A percentile compares a stretch with the other conserved stretches of the same genome.
phyloP scores from a whole-genome alignment of 1,140 invertebrate genomes.

The Papilio machaon region DNA sequence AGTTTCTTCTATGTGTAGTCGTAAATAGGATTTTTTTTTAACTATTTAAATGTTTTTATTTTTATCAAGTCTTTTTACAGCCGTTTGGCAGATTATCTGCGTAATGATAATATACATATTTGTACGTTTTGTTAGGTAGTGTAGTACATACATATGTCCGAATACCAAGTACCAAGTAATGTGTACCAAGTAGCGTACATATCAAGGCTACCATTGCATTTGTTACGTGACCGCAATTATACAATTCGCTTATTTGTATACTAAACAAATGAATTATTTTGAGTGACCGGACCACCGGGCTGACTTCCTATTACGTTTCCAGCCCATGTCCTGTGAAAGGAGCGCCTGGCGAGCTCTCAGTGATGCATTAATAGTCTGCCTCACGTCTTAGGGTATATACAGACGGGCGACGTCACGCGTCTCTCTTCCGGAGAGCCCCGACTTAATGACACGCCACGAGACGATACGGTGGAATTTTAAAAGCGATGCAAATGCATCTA shows the following conservation, averaged over 20 bases:
- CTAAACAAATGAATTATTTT: conserved; percentile 29
- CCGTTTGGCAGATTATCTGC: background rate
- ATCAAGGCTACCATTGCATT: background rate
- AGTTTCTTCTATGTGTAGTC: too few relatives aligned
- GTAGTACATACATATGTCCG: background rate
- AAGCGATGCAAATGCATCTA: conserved; percentile 53
- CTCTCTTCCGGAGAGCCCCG: conserved; percentile 59
- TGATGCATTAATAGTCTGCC: conserved; percentile 40
- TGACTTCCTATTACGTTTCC: conserved; percentile 37
- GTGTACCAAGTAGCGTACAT: background rate
- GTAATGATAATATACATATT: background rate
- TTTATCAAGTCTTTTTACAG: background rate
- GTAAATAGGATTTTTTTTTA: too few relatives aligned
- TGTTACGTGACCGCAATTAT: conserved; percentile 32
- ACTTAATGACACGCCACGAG: conserved; percentile 46
- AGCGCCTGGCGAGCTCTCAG: conserved; percentile 33
- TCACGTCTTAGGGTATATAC: conserved; percentile 63
- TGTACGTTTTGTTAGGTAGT: background rate
- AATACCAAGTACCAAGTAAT: too few relatives aligned
- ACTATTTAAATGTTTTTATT: too few relatives aligned
- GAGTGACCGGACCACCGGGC: conserved; percentile 34
- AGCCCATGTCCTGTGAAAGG: conserved; percentile 33
- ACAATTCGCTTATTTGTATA: conserved; percentile 30
- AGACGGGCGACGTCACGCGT: conserved; percentile 66
- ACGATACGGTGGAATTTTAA: conserved; percentile 54